These are phyloP conservation scores for Meghimatium bilineatum DNA, from an alignment of 2,888 invertebrate species.

Conservation along the genomic window DNA sequence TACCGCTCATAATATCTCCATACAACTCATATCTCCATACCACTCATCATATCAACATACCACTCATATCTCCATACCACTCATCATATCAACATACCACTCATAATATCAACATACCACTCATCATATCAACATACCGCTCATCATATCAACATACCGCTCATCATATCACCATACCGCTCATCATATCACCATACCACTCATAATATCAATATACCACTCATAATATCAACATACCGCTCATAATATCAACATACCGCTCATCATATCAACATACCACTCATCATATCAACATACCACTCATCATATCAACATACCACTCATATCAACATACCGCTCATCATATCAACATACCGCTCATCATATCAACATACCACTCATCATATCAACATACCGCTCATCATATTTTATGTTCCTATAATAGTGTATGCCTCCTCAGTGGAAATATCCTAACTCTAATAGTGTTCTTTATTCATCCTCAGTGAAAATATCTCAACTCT, in stretches of 20 bases:
- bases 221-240: not conserved
- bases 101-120: not conserved
- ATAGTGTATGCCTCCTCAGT: too few species aligned
- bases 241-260: not conserved
- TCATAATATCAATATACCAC: not conserved
- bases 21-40: too few species aligned
- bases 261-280: not conserved
- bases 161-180: not conserved
- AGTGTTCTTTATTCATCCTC: slow-evolving; percentile 34
- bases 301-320: too few species aligned
- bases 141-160: not conserved
- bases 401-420: too few species aligned
- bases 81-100: not conserved
- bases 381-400: too few species aligned
- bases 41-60: too few species aligned
- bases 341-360: too few species aligned
- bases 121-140: not conserved
- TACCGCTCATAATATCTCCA: not conserved
- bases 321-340: too few species aligned
- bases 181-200: not conserved
- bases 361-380: too few species aligned
- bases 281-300: too few species aligned
- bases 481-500: slow-evolving; percentile 78
- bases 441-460: not conserved
- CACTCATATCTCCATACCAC: too few species aligned